phyloP scores from a whole-genome alignment of 2,888 invertebrate species.

The Idaea dimidiata region DNA sequence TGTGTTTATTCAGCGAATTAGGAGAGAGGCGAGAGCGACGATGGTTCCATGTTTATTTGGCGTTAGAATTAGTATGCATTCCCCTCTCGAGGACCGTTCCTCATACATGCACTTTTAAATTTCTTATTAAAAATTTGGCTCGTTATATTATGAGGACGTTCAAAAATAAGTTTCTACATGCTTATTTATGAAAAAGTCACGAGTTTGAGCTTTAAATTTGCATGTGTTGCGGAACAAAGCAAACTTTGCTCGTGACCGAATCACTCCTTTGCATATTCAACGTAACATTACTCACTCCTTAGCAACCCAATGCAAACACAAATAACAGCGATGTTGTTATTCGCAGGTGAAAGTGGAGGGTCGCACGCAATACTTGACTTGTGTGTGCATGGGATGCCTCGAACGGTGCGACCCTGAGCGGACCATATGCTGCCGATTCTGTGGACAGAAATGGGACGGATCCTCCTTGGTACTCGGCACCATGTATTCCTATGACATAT shows the following conservation, averaged over 20 bases:
- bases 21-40: slow-evolving; percentile 44
- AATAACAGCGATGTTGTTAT: slow-evolving; percentile 17
- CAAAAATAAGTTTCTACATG: not conserved
- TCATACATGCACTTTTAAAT: slow-evolving; percentile 15
- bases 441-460: slow-evolving; percentile 94
- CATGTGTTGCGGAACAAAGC: slow-evolving; percentile 19
- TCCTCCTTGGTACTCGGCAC: slow-evolving; percentile 96
- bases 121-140: slow-evolving; percentile 13
- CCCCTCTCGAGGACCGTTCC: slow-evolving; percentile 26
- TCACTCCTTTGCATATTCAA: slow-evolving; percentile 18
- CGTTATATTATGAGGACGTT: not conserved
- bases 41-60: slow-evolving; percentile 52
- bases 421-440: slow-evolving; percentile 90
- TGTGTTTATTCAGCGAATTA: slow-evolving; percentile 57
- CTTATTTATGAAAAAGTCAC: not conserved
- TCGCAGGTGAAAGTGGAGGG: slow-evolving; percentile 94
- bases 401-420: slow-evolving; percentile 90
- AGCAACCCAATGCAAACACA: slow-evolving; percentile 22
- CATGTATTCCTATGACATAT: slow-evolving; percentile 99
- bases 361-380: slow-evolving; percentile 93
- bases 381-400: slow-evolving; percentile 96
- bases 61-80: slow-evolving; percentile 55
- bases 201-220: slow-evolving; percentile 9
- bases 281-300: slow-evolving; percentile 26
- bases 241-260: slow-evolving; percentile 24